These are phyloP conservation scores for Aptenodytes forsteri DNA, from an alignment of 2,113 vertebrate species.

Conservation along the genomic window DNA sequence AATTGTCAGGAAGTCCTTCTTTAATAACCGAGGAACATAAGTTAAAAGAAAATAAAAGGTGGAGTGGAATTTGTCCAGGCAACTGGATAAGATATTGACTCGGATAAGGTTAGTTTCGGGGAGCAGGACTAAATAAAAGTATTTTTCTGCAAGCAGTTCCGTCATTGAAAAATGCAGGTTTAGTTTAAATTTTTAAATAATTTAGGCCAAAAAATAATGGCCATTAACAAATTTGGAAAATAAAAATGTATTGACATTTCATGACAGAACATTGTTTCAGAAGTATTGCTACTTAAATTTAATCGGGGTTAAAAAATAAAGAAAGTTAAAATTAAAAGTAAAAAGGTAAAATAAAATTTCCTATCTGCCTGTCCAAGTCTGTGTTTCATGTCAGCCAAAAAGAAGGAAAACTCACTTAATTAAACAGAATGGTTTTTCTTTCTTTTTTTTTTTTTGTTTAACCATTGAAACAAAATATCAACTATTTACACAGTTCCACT, in stretches of 20 bases:
- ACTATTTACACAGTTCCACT: neutral
- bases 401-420: neutral
- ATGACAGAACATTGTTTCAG: neutral
- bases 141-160: neutral
- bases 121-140: neutral
- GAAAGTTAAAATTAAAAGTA: neutral
- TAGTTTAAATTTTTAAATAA: neutral
- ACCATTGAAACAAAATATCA: neutral
- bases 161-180: neutral
- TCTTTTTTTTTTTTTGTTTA: neutral
- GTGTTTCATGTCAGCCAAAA: neutral
- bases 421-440: neutral
- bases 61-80: neutral
- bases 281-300: neutral
- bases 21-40: neutral
- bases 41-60: neutral
- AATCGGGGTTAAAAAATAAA: neutral
- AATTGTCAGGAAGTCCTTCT: neutral
- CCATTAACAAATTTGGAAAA: neutral
- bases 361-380: neutral
- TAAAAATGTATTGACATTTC: neutral
- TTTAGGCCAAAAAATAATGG: neutral
- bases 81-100: neutral
- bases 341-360: neutral
- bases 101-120: neutral